phyloP scores from a whole-genome alignment of 2,888 invertebrate genomes.

The Leucophenga montana region DNA sequence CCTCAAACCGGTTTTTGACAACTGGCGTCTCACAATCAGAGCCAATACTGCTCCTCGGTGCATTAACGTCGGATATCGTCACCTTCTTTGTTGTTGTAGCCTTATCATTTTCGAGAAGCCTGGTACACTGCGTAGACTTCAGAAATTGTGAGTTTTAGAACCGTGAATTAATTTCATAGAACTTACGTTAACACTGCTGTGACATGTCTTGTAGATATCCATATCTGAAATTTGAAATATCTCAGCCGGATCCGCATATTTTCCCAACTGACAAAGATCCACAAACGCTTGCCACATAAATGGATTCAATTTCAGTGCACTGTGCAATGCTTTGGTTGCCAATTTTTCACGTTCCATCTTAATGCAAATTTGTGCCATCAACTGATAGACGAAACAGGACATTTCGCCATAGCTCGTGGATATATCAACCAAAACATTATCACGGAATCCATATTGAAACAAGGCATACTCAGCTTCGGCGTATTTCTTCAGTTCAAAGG shows the following conservation, averaged over 20 bases:
- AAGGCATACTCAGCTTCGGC: conserved; percentile 87
- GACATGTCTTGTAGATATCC: conserved; percentile 72
- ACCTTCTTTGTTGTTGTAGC: too few relatives aligned
- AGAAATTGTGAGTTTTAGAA: too few relatives aligned
- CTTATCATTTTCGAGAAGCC: too few relatives aligned
- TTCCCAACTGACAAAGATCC: conserved; percentile 90
- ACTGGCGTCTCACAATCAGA: conserved; percentile 83
- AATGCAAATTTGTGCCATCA: conserved; percentile 90
- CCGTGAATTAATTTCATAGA: conserved; percentile 68
- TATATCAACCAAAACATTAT: conserved; percentile 81
- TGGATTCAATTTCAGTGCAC: conserved; percentile 91
- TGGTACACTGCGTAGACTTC: too few relatives aligned
- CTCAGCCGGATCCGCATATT: conserved; percentile 87
- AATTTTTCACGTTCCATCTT: conserved; percentile 84
- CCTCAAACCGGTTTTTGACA: too few relatives aligned
- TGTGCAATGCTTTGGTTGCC: conserved; percentile 83
- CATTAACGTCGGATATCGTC: too few relatives aligned
- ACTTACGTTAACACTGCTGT: conserved; percentile 67
- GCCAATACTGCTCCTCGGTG: conserved; percentile 78
- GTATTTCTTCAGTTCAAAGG: conserved; percentile 88
- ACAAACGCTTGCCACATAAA: conserved; percentile 96
- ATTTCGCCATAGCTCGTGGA: conserved; percentile 90
- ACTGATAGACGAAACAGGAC: conserved; percentile 90
- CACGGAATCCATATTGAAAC: conserved; percentile 74
- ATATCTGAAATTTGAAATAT: conserved; percentile 71